Conservation (phyloP, 2,888 invertebrate species). For the Venusia cambrica region DNA sequence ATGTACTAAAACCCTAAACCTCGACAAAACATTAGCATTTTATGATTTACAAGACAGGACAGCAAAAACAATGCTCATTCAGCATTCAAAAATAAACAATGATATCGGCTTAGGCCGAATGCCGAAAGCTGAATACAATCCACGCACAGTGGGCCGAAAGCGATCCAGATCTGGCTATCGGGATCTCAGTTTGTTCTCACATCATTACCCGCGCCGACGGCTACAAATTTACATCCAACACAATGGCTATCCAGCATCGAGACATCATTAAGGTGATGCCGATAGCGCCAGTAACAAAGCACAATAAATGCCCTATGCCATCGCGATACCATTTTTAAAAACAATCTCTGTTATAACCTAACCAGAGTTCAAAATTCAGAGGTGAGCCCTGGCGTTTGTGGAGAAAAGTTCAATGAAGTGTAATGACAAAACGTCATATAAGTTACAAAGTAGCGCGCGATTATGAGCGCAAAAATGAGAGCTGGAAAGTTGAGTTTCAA, state of each 20-base stretch:
- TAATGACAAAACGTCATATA: slow-evolving; percentile 74
- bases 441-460: slow-evolving; percentile 50
- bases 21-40: slow-evolving; percentile 22
- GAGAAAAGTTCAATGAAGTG: slow-evolving; percentile 33
- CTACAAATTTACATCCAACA: slow-evolving; percentile 82
- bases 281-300: slow-evolving; percentile 71
- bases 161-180: slow-evolving; percentile 77
- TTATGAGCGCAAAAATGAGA: slow-evolving; percentile 53
- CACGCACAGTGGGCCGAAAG: slow-evolving; percentile 65
- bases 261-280: slow-evolving; percentile 82
- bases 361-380: slow-evolving; percentile 36
- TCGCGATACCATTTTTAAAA: slow-evolving; percentile 34
- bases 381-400: slow-evolving; percentile 46
- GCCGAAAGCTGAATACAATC: slow-evolving; percentile 66
- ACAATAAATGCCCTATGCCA: slow-evolving; percentile 48
- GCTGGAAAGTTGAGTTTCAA: slow-evolving; percentile 52
- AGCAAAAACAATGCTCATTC: slow-evolving; percentile 54
- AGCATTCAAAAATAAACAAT: slow-evolving; percentile 52
- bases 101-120: slow-evolving; percentile 46
- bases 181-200: slow-evolving; percentile 81
- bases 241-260: slow-evolving; percentile 81
- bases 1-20: too few relatives aligned
- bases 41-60: slow-evolving; percentile 57
- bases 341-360: slow-evolving; percentile 39
- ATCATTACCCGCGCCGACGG: slow-evolving; percentile 82